Percentiles rank a stretch among this genome's conserved stretches.
phyloP scores from a whole-genome alignment of 1,140 invertebrate species.

The Zeugodacus cucurbitae region DNA sequence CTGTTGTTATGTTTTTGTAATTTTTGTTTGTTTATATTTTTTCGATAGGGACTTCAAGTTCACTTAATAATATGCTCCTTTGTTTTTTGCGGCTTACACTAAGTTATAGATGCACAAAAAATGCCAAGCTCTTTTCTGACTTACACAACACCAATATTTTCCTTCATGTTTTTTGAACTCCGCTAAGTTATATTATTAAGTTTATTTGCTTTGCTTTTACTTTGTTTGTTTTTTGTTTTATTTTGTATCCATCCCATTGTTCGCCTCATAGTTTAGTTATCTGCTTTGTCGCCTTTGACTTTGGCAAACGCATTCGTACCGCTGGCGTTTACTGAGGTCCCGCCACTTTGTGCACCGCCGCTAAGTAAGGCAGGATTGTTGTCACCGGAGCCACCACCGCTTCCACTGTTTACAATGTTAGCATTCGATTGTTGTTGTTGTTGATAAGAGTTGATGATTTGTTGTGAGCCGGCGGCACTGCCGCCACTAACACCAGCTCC shows the following conservation, averaged over 20 bases:
- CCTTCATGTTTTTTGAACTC: not conserved
- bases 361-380: slow-evolving; percentile 59
- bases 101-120: not conserved
- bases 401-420: slow-evolving; percentile 51
- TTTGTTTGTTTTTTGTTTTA: not conserved
- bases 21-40: not conserved
- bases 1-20: not conserved
- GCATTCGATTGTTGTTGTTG: slow-evolving; percentile 65
- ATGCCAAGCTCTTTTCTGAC: slow-evolving; percentile 30
- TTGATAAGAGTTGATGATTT: slow-evolving; percentile 55
- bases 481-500: slow-evolving; percentile 47
- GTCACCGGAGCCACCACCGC: slow-evolving; percentile 54
- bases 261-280: slow-evolving; percentile 42
- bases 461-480: slow-evolving; percentile 44
- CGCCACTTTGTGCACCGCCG: slow-evolving; percentile 37
- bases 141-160: slow-evolving; percentile 19
- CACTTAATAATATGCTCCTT: slow-evolving; percentile 12
- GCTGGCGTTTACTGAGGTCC: not conserved
- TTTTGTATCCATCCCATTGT: not conserved
- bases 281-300: slow-evolving; percentile 42
- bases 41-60: slow-evolving; percentile 35
- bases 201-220: slow-evolving; percentile 10
- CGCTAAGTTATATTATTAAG: slow-evolving; percentile 24
- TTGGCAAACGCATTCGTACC: slow-evolving; percentile 42
- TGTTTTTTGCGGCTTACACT: not conserved